These are phyloP conservation scores for Centruroides sculpturatus DNA, from an alignment of 1,140 invertebrate genomes.

Conservation along the genomic window DNA sequence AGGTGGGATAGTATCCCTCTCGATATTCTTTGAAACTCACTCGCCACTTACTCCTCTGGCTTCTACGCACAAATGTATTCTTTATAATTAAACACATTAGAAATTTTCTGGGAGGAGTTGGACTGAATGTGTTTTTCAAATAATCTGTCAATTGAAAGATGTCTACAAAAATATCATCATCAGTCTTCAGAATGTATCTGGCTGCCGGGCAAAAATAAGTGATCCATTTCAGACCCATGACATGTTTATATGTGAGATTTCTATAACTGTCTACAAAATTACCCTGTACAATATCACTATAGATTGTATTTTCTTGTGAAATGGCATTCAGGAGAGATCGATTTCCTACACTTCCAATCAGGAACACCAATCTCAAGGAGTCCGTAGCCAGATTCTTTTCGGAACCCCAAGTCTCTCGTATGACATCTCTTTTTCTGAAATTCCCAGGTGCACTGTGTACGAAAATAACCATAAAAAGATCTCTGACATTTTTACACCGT, in stretches of 20 bases:
- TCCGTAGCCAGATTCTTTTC: slow-evolving; percentile 11
- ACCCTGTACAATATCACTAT: slow-evolving; percentile 35
- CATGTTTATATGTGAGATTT: slow-evolving; percentile 72
- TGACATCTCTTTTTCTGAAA: slow-evolving; percentile 33
- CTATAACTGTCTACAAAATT: slow-evolving; percentile 58
- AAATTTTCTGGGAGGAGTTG: slow-evolving; percentile 3
- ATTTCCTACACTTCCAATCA: slow-evolving; percentile 17
- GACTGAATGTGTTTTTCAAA: slow-evolving; percentile 27
- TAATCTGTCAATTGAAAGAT: slow-evolving; percentile 44
- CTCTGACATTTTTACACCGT: background rate
- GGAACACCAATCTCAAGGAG: slow-evolving; percentile 22
- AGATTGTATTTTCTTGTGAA: slow-evolving; percentile 17
- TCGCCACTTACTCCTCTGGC: slow-evolving; percentile 28
- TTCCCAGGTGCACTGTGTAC: slow-evolving; percentile 25
- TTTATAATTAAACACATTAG: slow-evolving; percentile 14
- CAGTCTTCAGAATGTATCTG: slow-evolving; percentile 63
- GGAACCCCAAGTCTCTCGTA: slow-evolving; percentile 25
- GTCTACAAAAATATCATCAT: slow-evolving; percentile 64
- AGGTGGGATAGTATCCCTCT: slow-evolving; percentile 27
- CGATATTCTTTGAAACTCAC: slow-evolving; percentile 24
- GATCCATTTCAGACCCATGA: slow-evolving; percentile 70
- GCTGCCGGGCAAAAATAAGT: slow-evolving; percentile 42
- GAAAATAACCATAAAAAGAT: background rate
- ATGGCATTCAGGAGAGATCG: slow-evolving; percentile 5
- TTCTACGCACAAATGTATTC: slow-evolving; percentile 9